Percentiles rank a stretch among this genome's conserved stretches.
Conservation (phyloP, 1,140 invertebrate species). For the Whitmania pigra region DNA sequence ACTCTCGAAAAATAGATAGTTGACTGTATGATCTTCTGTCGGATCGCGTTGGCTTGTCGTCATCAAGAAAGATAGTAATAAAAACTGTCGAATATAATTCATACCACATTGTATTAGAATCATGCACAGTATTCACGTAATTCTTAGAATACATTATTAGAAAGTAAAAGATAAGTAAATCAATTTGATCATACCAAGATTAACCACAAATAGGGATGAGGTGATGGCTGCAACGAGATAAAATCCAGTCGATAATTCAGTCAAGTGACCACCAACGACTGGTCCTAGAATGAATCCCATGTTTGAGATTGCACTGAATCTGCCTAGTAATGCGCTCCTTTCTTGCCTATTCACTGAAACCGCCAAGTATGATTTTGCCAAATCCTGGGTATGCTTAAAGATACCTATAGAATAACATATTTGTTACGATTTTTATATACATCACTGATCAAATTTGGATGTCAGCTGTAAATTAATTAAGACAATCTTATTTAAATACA, state of each 20-base stretch:
- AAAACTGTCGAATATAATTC: neutral
- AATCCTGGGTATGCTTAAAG: constrained; percentile 59
- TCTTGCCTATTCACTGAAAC: constrained; percentile 47
- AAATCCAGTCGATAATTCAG: constrained; percentile 41
- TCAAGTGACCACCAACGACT: constrained; percentile 54
- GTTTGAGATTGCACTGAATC: constrained; percentile 53
- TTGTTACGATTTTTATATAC: neutral
- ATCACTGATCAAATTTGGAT: no score
- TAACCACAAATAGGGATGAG: constrained; percentile 34
- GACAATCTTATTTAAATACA: no score
- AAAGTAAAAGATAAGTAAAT: neutral
- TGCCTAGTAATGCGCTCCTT: constrained; percentile 50
- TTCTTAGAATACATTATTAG: no score
- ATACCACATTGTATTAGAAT: no score
- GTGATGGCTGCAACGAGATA: constrained; percentile 29
- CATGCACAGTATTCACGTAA: no score
- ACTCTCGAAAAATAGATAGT: neutral
- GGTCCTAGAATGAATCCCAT: constrained; percentile 58
- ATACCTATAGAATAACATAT: constrained; percentile 45
- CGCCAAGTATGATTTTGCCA: constrained; percentile 53
- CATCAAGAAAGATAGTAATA: neutral
- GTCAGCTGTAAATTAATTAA: neutral
- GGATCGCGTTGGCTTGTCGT: no score
- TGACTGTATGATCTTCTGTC: neutral
- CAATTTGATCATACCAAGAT: constrained; percentile 17